Percentiles rank a stretch among this genome's conserved stretches.
Conservation (phyloP, 2,113 vertebrate species). For the Mus musculus region DNA sequence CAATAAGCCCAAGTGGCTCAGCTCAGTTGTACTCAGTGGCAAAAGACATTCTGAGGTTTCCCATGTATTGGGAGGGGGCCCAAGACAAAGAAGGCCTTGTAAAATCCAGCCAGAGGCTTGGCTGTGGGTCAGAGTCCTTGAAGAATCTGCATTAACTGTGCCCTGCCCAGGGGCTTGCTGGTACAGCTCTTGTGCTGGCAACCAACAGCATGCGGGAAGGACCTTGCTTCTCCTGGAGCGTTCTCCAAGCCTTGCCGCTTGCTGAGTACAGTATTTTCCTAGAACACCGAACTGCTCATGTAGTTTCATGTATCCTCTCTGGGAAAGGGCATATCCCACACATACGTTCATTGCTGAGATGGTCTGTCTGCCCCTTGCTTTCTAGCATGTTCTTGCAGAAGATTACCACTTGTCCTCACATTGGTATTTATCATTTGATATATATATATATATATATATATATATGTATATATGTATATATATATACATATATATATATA, state of each 20-base stretch:
- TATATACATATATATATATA: too few species aligned
- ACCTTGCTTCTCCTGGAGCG: not conserved
- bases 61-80: conserved; percentile 83
- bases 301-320: not conserved
- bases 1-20: conserved; percentile 76
- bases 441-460: too few species aligned
- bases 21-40: conserved; percentile 78
- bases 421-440: not conserved
- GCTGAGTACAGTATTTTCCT: not conserved
- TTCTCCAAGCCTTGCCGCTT: not conserved
- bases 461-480: too few species aligned
- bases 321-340: not conserved
- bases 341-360: not conserved
- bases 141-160: conserved; percentile 55
- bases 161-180: conserved; percentile 59
- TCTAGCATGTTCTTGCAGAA: not conserved
- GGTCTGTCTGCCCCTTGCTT: not conserved
- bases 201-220: accelerated
- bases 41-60: conserved; percentile 84
- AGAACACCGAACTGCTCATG: not conserved
- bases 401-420: not conserved
- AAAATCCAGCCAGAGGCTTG: conserved; percentile 68
- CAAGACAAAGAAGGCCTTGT: conserved; percentile 88
- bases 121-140: conserved; percentile 75
- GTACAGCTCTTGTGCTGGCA: not conserved